Percentiles rank a stretch among this genome's conserved stretches.
Conservation (phyloP, 2,888 invertebrate species). For the Panorpa germanica region DNA sequence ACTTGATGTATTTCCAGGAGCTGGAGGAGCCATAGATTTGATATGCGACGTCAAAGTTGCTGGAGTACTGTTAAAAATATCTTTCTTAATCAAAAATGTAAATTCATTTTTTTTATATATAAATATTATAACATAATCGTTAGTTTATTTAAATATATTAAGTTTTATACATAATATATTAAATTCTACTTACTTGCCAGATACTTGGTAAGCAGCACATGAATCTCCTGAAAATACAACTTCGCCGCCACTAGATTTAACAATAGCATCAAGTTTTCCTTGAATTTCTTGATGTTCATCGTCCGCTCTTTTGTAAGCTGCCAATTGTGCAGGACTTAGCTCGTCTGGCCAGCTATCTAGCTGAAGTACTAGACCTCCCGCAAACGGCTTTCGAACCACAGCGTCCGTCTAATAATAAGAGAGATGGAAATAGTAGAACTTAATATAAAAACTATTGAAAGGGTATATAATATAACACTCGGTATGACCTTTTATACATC, state of each 20-base stretch:
- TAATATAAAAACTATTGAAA: no score
- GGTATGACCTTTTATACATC: no score
- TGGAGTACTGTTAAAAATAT: no score
- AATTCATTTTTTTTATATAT: no score
- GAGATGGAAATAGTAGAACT: no score
- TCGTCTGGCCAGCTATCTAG: slow-evolving; percentile 58
- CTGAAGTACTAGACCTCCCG: slow-evolving; percentile 15
- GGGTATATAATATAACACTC: no score
- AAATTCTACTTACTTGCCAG: slow-evolving; percentile 29
- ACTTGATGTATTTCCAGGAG: slow-evolving; percentile 1
- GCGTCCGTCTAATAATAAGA: slow-evolving; percentile 11
- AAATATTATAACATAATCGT: no score
- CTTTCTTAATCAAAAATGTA: no score
- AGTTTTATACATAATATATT: slow-evolving; percentile 12
- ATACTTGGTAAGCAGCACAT: slow-evolving; percentile 41
- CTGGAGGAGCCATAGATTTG: not conserved
- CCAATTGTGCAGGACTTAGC: slow-evolving; percentile 41
- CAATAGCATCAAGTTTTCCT: slow-evolving; percentile 35
- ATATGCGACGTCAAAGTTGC: no score
- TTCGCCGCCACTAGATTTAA: slow-evolving; percentile 37
- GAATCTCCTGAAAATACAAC: slow-evolving; percentile 45
- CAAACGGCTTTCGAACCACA: not conserved
- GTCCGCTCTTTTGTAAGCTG: slow-evolving; percentile 39
- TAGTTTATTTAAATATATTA: not conserved
- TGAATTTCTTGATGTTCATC: slow-evolving; percentile 47